Conservation (phyloP, 2,888 invertebrate species). For the Hypsopygia costalis region DNA sequence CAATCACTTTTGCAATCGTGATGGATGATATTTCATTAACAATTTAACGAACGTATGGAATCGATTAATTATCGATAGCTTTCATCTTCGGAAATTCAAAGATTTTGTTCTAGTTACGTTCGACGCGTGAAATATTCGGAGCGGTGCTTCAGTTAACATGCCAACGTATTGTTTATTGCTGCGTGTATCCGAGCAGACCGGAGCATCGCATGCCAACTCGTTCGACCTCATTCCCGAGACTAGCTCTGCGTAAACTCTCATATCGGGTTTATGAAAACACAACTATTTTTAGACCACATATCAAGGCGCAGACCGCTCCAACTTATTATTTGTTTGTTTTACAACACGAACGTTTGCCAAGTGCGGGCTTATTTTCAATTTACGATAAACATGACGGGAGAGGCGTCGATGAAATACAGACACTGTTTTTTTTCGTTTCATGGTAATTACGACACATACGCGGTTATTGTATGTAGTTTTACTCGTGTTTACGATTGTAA, state of each 20-base stretch:
- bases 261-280: conserved; percentile 73
- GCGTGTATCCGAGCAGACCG: conserved; percentile 49
- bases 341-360: conserved; percentile 61
- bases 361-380: conserved; percentile 56
- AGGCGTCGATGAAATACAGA: conserved; percentile 38
- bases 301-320: conserved; percentile 53
- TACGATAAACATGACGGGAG: conserved; percentile 42
- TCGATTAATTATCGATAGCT: no score
- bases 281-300: conserved; percentile 66
- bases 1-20: no score
- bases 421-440: conserved; percentile 29
- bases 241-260: conserved; percentile 72
- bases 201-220: conserved; percentile 66
- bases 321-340: conserved; percentile 69
- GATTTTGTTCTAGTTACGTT: conserved; percentile 11
- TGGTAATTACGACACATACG: conserved; percentile 8
- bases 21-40: no score
- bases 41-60: no score
- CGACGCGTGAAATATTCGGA: conserved; percentile 16
- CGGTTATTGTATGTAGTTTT: neutral
- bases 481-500: conserved; percentile 17
- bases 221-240: conserved; percentile 72
- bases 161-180: conserved; percentile 54
- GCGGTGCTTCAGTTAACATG: conserved; percentile 34
- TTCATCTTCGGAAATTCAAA: conserved; percentile 3